A percentile compares a stretch with the other conserved stretches of the same genome.
Conservation (phyloP, 2,888 invertebrate genomes). For the Isoperla grammatica region DNA sequence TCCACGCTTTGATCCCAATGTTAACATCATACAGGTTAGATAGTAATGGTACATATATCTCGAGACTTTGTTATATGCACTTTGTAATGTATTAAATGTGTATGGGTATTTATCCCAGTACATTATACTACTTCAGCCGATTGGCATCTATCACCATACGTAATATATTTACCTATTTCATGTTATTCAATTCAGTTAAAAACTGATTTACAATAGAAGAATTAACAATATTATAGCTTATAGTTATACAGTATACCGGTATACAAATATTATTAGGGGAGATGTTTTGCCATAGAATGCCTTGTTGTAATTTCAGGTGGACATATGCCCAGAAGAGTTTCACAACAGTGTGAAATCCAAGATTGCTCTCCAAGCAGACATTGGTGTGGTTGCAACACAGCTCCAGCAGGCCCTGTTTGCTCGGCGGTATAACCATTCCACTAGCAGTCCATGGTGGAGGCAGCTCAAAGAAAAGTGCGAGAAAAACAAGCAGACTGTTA, state of each 20-base stretch:
- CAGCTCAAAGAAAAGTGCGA: constrained; percentile 62
- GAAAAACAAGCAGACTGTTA: constrained; percentile 63
- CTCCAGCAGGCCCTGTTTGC: constrained; percentile 54
- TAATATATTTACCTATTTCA: too few species aligned
- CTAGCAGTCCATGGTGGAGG: constrained; percentile 70
- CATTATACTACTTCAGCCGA: constrained; percentile 78
- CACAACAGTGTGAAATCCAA: constrained; percentile 80
- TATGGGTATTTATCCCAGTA: constrained; percentile 63
- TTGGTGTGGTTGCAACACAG: constrained; percentile 64
- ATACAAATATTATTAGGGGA: constrained; percentile 86
- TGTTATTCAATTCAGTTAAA: too few species aligned
- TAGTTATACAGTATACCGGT: constrained; percentile 82
- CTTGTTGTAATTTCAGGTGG: constrained; percentile 54
- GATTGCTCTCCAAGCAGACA: constrained; percentile 80
- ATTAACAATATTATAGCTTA: too few species aligned
- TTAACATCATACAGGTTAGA: constrained; percentile 79
- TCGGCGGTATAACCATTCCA: constrained; percentile 53
- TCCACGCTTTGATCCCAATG: constrained; percentile 74
- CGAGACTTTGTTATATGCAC: too few species aligned
- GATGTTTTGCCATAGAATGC: constrained; percentile 83
- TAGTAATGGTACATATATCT: too few species aligned
- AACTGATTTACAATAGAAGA: too few species aligned
- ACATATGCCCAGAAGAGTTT: constrained; percentile 83
- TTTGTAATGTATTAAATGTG: constrained; percentile 64
- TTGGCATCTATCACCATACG: too few species aligned